Base-by-base conservation (phyloP, 2,113 vertebrate genomes). In the Puntigrus tetrazona region DNA sequence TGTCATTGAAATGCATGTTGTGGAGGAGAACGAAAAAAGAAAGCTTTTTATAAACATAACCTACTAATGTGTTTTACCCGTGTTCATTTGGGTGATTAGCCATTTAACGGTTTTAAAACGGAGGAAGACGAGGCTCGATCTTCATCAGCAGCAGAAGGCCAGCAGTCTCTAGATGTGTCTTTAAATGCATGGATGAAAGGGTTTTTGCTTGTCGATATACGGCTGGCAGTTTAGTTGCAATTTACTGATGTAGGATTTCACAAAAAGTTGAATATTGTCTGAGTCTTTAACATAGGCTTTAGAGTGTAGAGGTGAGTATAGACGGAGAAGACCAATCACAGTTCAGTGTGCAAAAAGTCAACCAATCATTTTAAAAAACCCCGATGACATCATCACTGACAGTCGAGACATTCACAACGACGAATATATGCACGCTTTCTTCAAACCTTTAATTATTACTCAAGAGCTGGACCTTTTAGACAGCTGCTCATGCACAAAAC, bases 1-100 rank as follows among this genome's bases (percentile, higher is more conserved):
- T 87, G 79, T 94, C 94, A 95, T 93, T 94, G 92, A 91, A 93
- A 94, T 93, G 91, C 93, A 93, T 92, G 91, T 89, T 90, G 61
- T 14, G 20, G 45, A 70, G 13, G 79, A 70, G 22, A 80, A 65
- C 27, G 45, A 88, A 81, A 80, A 73, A 85, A n/a, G n/a, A n/a
- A 65, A 16, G 72, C 3, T 29, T 84, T 88, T 85, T 85, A 85
- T 87, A 77, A 85, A 81, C 88, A 84, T 85, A 88, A 87, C 85
- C 82, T 80, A 70, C 80, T 76, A 65, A 87, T 78, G 83, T 77
- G 38, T 85, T 85, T 88, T 86, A 86, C 45, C 22, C 73, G 76
- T 69, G 76, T 67, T 88, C 82, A 81, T 88, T 86, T 80, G 11
- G n/a, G 78, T 83, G 86, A 88, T 88, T 86, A 84, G 86, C 65